Conservation (phyloP, 2,113 vertebrate genomes). For the Hippocampus barbouri region DNA sequence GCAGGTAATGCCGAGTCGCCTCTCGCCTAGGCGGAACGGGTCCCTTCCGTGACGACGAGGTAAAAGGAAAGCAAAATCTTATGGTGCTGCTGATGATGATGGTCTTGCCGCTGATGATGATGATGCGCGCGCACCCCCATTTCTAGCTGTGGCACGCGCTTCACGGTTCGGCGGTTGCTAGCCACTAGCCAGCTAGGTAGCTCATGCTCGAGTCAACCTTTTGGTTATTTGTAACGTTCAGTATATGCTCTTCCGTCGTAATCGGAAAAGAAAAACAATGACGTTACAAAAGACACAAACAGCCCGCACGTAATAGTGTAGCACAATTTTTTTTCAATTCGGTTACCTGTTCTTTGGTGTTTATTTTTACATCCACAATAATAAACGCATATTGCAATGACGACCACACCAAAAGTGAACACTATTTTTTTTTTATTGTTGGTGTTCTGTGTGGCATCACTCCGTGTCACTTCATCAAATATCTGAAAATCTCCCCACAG, state of each 20-base stretch:
- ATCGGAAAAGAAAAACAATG: not conserved
- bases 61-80: not conserved
- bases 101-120: not conserved
- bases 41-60: conserved; percentile 1
- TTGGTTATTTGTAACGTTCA: not conserved
- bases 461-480: too few species aligned
- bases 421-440: not conserved
- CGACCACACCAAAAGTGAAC: not conserved
- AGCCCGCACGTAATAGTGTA: not conserved
- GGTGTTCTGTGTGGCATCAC: too few species aligned
- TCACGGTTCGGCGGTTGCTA: not conserved
- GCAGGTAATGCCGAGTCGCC: not conserved
- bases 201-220: not conserved
- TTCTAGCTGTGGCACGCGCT: not conserved
- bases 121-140: not conserved
- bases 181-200: not conserved
- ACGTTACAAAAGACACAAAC: not conserved
- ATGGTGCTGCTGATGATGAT: not conserved
- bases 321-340: not conserved
- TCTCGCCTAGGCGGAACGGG: not conserved
- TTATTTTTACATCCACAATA: not conserved
- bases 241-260: not conserved
- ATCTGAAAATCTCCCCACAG: too few species aligned
- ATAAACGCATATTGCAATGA: not conserved
- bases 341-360: not conserved